These are phyloP conservation scores for Acromyrmex echinatior DNA, from an alignment of 1,140 invertebrate genomes.

Conservation along the genomic window DNA sequence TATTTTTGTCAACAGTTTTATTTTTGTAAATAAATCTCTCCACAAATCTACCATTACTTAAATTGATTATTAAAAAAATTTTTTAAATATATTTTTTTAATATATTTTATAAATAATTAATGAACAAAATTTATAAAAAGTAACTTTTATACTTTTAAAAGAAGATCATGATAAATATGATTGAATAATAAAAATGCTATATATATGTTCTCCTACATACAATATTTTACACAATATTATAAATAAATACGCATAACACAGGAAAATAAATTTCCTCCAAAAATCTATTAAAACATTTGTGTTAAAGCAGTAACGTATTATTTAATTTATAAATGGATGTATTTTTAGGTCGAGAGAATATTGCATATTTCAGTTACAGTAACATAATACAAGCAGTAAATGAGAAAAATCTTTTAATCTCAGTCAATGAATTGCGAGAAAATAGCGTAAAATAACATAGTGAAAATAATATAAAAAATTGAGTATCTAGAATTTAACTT, in stretches of 20 bases:
- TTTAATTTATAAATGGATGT: conserved; percentile 27
- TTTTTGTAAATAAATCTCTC: background rate
- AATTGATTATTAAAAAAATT: background rate
- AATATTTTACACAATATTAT: background rate
- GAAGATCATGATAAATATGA: background rate
- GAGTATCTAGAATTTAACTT: background rate
- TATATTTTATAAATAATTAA: background rate
- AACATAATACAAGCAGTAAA: background rate
- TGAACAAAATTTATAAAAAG: background rate
- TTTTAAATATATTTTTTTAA: background rate
- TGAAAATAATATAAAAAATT: background rate
- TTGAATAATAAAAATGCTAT: background rate
- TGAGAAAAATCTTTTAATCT: conserved; percentile 13
- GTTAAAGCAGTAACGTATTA: conserved; percentile 4
- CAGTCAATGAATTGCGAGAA: background rate
- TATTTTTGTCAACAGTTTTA: background rate
- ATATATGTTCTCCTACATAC: background rate
- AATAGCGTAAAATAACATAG: background rate
- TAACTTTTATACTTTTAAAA: background rate
- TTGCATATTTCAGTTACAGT: background rate
- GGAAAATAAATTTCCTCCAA: background rate
- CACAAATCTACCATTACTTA: background rate
- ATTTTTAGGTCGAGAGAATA: conserved; percentile 9
- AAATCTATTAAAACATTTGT: conserved; percentile 11
- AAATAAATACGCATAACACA: background rate